Evolutionary conservation across 2,113 vertebrate species (phyloP).

Genomic region (Lamprotornis superbus): DNA sequence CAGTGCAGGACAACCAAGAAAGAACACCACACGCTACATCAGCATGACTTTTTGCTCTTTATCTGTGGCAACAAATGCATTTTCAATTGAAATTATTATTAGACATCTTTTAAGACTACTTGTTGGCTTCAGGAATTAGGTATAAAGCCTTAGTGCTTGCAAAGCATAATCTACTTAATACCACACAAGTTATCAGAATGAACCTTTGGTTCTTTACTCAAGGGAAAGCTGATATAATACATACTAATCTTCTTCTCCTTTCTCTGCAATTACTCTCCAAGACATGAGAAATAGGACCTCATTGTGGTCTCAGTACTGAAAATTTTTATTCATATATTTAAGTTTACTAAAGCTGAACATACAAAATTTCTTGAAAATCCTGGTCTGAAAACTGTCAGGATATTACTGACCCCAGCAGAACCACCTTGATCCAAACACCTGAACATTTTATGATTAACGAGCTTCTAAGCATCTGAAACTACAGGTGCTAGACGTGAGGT

Average conservation of each 20-base stretch:
- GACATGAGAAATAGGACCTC: not conserved
- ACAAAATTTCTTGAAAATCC: not conserved
- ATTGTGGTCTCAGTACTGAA: not conserved
- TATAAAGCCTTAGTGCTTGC: conserved; percentile 8
- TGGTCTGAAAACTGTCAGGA: not conserved
- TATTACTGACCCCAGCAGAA: not conserved
- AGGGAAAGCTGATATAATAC: conserved; percentile 14
- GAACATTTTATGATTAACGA: not conserved
- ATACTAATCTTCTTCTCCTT: conserved; percentile 4
- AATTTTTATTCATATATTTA: not conserved
- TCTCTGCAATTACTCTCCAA: not conserved
- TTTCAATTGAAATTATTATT: conserved; percentile 12
- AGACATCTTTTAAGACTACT: conserved; percentile 2
- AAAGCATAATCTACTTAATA: conserved; percentile 19
- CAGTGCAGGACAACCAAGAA: not conserved
- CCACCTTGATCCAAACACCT: not conserved
- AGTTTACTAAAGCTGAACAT: not conserved
- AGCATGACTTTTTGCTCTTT: not conserved
- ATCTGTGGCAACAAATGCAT: not conserved
- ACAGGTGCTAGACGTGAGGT: not conserved
- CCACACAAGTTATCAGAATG: not conserved
- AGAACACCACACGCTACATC: not conserved
- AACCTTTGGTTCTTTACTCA: conserved; percentile 3
- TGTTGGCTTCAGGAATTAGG: not conserved
- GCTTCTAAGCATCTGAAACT: not conserved